Evolutionary conservation across 2,797 vertebrate genomes (phyloP).

Genomic region (Mycteria americana): DNA sequence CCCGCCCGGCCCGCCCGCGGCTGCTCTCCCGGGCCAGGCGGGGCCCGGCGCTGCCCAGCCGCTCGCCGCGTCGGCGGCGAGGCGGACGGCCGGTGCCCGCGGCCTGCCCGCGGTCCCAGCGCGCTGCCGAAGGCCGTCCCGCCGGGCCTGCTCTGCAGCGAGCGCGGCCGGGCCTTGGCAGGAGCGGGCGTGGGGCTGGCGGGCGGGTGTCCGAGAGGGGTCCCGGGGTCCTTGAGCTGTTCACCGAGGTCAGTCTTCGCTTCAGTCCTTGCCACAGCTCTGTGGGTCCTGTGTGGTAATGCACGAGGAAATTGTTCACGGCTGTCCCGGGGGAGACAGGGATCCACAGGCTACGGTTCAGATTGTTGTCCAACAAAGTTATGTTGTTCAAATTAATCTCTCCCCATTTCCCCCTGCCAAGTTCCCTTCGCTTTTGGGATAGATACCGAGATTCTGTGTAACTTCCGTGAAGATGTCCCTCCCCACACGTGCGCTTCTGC

Average conservation of each 20-base stretch:
- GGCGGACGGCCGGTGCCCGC: not conserved
- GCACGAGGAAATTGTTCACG: accelerated
- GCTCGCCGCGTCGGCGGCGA: not conserved
- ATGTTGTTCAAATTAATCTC: accelerated
- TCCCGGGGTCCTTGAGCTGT: accelerated
- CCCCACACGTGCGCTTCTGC: accelerated
- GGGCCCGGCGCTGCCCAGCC: not conserved
- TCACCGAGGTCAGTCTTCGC: not conserved
- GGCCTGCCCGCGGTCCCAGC: not conserved
- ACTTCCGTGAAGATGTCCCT: not conserved
- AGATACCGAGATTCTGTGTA: accelerated
- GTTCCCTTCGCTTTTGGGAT: not conserved
- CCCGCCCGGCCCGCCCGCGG: not conserved
- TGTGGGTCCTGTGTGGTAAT: accelerated
- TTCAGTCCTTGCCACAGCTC: too few species aligned
- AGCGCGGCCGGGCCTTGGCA: not conserved
- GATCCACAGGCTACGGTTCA: accelerated
- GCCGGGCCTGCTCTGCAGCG: not conserved
- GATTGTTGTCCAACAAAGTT: accelerated
- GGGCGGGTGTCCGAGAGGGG: not conserved
- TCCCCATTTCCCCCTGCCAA: accelerated
- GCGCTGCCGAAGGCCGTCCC: too few species aligned
- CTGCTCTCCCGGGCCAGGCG: not conserved
- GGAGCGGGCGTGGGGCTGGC: too few species aligned
- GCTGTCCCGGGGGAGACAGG: not conserved